Conservation (phyloP, 2,113 vertebrate species). For the Dasypus novemcinctus region DNA sequence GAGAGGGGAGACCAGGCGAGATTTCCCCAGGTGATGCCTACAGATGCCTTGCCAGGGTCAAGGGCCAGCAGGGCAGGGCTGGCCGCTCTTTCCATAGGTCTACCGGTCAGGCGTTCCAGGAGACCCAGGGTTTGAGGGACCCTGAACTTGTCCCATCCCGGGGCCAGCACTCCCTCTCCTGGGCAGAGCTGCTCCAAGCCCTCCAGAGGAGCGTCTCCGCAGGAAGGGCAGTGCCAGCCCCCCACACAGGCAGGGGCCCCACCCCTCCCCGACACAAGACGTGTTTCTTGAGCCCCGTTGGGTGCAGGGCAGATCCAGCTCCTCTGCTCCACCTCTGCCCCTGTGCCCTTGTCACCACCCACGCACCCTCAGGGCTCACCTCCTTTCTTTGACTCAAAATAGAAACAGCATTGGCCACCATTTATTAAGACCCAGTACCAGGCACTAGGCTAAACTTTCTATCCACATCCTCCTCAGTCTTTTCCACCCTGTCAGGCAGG, state of each 20-base stretch:
- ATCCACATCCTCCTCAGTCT: not conserved
- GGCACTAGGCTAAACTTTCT: not conserved
- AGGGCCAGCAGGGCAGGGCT: not conserved
- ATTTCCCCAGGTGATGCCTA: not conserved
- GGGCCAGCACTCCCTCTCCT: not conserved
- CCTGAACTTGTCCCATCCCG: not conserved
- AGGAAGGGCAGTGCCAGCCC: not conserved
- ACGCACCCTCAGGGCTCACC: not conserved
- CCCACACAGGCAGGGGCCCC: not conserved
- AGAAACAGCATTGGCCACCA: not conserved
- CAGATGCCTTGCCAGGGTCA: not conserved
- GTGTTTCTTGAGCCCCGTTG: not conserved
- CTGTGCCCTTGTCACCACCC: not conserved
- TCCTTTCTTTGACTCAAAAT: constrained; percentile 23
- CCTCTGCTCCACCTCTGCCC: constrained; percentile 30
- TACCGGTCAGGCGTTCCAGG: not conserved
- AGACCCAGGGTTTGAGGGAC: not conserved
- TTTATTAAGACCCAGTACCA: not conserved
- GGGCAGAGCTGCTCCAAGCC: not conserved
- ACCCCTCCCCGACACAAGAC: not conserved
- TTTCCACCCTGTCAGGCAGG: not conserved
- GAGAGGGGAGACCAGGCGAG: not conserved
- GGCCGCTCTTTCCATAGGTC: not conserved
- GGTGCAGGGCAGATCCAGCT: not conserved
- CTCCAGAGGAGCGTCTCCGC: not conserved